A percentile compares a stretch with the other conserved stretches of the same genome.
Evolutionary conservation across 1,140 invertebrate species (phyloP).

Genomic region (Drepana arcuata): DNA sequence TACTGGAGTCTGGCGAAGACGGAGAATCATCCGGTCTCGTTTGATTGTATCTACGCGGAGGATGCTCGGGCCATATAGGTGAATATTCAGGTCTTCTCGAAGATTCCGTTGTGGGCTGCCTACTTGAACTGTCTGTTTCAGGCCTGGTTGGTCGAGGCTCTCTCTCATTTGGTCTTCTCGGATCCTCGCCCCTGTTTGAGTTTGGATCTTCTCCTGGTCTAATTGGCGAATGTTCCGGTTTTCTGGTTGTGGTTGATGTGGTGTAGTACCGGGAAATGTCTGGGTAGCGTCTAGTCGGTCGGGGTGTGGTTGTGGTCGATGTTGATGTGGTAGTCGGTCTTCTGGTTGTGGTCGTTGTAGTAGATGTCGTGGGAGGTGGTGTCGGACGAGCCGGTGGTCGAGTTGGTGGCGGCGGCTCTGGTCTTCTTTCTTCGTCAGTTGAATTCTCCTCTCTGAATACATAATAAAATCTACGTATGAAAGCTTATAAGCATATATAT

Average conservation of each 20-base stretch:
- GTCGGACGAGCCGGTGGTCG: slow-evolving; percentile 1
- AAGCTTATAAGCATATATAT: too few relatives aligned
- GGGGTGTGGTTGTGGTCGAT: background rate
- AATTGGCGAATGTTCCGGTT: background rate
- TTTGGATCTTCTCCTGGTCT: slow-evolving; percentile 5
- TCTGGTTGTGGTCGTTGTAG: slow-evolving; percentile 6
- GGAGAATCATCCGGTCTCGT: too few relatives aligned
- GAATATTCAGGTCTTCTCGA: too few relatives aligned
- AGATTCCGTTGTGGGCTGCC: too few relatives aligned
- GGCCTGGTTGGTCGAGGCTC: too few relatives aligned
- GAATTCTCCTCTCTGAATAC: slow-evolving; percentile 10
- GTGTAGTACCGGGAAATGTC: slow-evolving; percentile 1
- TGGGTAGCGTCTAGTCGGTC: background rate
- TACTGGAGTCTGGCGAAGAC: too few relatives aligned
- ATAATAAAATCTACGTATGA: too few relatives aligned
- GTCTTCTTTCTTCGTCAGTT: slow-evolving; percentile 4
- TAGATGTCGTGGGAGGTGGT: slow-evolving; percentile 6
- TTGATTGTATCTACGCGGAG: too few relatives aligned
- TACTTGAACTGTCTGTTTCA: too few relatives aligned
- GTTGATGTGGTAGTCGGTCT: background rate
- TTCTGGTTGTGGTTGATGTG: slow-evolving; percentile 7
- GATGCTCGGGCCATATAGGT: too few relatives aligned
- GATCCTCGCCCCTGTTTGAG: too few relatives aligned
- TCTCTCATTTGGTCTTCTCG: too few relatives aligned
- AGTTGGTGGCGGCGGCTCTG: background rate